Conservation (phyloP, 2,888 invertebrate genomes). For the Leptinotarsa tumamoca region DNA sequence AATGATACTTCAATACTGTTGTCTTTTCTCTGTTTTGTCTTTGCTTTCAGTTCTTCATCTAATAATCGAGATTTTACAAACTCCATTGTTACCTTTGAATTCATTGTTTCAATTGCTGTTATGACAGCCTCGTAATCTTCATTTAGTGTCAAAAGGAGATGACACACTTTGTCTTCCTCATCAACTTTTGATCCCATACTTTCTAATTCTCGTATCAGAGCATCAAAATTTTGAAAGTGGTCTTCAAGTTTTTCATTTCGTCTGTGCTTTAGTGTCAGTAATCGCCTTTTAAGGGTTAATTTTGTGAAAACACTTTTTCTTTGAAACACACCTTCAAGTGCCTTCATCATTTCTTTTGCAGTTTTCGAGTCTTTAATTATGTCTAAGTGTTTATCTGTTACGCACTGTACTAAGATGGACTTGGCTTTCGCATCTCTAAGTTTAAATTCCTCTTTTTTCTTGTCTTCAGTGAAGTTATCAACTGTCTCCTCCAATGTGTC, state of each 20-base stretch:
- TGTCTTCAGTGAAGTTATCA: constrained; percentile 28
- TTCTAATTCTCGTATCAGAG: constrained; percentile 46
- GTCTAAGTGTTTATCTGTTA: constrained; percentile 49
- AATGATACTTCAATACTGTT: constrained; percentile 23
- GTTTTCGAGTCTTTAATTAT: constrained; percentile 47
- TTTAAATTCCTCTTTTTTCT: constrained; percentile 27
- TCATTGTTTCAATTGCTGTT: constrained; percentile 51
- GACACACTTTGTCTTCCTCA: constrained; percentile 42
- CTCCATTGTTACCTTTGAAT: constrained; percentile 42
- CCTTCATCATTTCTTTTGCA: constrained; percentile 44
- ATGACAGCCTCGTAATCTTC: constrained; percentile 49
- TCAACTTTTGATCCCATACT: constrained; percentile 46
- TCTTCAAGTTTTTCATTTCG: constrained; percentile 46
- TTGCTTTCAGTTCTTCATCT: constrained; percentile 47
- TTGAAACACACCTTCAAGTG: constrained; percentile 44
- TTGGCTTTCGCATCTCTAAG: constrained; percentile 45
- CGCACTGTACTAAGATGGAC: constrained; percentile 47
- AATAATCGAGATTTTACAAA: constrained; percentile 49
- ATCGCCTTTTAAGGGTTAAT: constrained; percentile 40
- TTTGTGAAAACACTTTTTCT: constrained; percentile 48
- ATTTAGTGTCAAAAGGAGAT: constrained; percentile 42
- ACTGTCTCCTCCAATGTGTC: constrained; percentile 27
- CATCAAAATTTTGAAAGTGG: constrained; percentile 49
- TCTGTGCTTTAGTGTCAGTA: constrained; percentile 44
- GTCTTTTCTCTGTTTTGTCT: constrained; percentile 8